phyloP scores from a whole-genome alignment of 2,888 invertebrate genomes.

The Anagyrus pseudococci region DNA sequence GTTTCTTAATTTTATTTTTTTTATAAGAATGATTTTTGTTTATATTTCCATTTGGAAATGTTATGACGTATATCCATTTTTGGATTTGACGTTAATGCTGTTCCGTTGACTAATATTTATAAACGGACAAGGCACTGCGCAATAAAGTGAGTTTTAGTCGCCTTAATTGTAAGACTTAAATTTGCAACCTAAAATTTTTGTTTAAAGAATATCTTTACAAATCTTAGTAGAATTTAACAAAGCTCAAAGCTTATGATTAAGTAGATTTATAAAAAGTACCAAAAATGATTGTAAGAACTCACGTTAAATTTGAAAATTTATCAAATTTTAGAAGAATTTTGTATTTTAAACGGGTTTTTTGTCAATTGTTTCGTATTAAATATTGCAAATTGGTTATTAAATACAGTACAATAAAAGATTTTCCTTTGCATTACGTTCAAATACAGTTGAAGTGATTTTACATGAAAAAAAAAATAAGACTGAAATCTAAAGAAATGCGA shows the following conservation, averaged over 20 bases:
- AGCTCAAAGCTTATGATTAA: conserved; percentile 19
- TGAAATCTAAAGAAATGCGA: conserved; percentile 16
- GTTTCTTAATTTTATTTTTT: not conserved
- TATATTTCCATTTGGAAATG: conserved; percentile 10
- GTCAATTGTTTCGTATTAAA: too few relatives aligned
- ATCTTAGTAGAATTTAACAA: conserved; percentile 13
- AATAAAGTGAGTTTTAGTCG: conserved; percentile 47
- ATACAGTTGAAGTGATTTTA: too few relatives aligned
- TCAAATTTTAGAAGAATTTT: conserved; percentile 24
- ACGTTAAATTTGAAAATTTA: conserved; percentile 26
- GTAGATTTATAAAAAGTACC: conserved; percentile 24
- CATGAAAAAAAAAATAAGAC: conserved; percentile 10
- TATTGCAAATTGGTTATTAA: too few relatives aligned
- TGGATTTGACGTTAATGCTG: conserved; percentile 27
- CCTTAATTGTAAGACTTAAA: conserved; percentile 30
- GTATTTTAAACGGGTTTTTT: too few relatives aligned
- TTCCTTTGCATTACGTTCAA: too few relatives aligned
- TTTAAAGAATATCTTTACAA: too few relatives aligned
- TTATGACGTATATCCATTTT: conserved; percentile 18
- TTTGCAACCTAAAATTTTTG: conserved; percentile 19
- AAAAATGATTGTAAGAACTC: conserved; percentile 31
- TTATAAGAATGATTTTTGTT: conserved; percentile 14
- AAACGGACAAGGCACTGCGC: conserved; percentile 59
- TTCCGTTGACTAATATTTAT: conserved; percentile 48
- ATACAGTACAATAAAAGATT: too few relatives aligned